Evolutionary conservation across 2,113 vertebrate genomes (phyloP).

Genomic region (Carassius gibelio): DNA sequence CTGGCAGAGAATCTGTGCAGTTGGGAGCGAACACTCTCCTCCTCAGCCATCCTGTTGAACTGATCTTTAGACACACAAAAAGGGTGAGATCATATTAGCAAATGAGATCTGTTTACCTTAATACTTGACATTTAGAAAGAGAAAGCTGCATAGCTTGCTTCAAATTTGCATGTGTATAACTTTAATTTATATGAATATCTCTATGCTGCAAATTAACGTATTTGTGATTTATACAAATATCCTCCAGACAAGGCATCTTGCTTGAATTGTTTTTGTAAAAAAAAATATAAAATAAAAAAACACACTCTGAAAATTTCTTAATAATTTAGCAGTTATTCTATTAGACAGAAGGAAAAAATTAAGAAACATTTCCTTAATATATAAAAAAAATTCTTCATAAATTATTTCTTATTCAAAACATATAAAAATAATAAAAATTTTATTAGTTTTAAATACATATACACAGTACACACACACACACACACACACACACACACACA

Average conservation of each 20-base stretch:
- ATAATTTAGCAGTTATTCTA: too few relatives aligned
- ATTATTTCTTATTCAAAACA: neutral
- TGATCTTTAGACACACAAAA: slow-evolving; percentile 57
- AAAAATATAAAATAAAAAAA: too few relatives aligned
- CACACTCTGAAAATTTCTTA: too few relatives aligned
- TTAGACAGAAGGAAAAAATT: too few relatives aligned
- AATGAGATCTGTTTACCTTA: neutral
- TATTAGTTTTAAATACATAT: too few relatives aligned
- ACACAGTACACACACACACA: too few relatives aligned
- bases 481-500: too few relatives aligned
- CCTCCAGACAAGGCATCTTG: too few relatives aligned
- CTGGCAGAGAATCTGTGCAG: slow-evolving; percentile 80
- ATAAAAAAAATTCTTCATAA: neutral
- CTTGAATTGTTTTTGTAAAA: too few relatives aligned
- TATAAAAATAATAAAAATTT: too few relatives aligned
- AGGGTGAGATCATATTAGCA: neutral
- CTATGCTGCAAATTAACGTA: neutral
- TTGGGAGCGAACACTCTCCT: slow-evolving; percentile 72
- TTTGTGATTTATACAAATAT: too few relatives aligned
- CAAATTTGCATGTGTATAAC: neutral
- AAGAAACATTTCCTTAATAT: too few relatives aligned
- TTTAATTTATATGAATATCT: neutral
- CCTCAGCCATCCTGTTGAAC: slow-evolving; percentile 62
- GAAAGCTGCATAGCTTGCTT: neutral
- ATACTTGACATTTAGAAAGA: neutral